Evolutionary conservation across 2,797 vertebrate species (phyloP).

Genomic region (Smutsia gigantea): DNA sequence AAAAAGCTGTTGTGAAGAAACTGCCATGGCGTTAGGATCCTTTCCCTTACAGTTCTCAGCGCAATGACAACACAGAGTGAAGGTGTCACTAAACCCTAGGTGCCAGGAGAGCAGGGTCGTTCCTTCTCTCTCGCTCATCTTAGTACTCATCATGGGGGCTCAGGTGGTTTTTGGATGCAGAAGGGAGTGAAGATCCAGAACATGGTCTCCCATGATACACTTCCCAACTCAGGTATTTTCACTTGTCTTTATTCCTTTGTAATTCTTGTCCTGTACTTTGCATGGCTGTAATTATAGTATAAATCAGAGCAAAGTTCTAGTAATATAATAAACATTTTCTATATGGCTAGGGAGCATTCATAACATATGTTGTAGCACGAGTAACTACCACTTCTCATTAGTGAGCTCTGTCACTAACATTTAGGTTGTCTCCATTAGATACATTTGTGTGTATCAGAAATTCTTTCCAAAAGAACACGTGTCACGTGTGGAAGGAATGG

Average conservation of each 20-base stretch:
- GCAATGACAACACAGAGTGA: background rate
- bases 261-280: background rate
- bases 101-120: background rate
- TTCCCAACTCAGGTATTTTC: background rate
- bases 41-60: background rate
- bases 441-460: background rate
- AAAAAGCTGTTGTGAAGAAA: background rate
- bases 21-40: accelerated
- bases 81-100: no score
- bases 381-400: background rate
- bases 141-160: background rate
- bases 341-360: background rate
- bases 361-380: background rate
- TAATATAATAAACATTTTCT: background rate
- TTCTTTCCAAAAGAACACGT: background rate
- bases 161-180: background rate
- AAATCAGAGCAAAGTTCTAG: background rate
- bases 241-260: background rate
- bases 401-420: background rate
- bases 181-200: background rate
- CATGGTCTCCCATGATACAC: no score
- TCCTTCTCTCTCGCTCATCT: background rate
- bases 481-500: background rate
- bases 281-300: background rate
- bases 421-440: background rate